A percentile compares a stretch with the other conserved stretches of the same genome.
These are phyloP conservation scores for Tautogolabrus adspersus DNA, from an alignment of 2,113 vertebrate species.

Conservation along the genomic window DNA sequence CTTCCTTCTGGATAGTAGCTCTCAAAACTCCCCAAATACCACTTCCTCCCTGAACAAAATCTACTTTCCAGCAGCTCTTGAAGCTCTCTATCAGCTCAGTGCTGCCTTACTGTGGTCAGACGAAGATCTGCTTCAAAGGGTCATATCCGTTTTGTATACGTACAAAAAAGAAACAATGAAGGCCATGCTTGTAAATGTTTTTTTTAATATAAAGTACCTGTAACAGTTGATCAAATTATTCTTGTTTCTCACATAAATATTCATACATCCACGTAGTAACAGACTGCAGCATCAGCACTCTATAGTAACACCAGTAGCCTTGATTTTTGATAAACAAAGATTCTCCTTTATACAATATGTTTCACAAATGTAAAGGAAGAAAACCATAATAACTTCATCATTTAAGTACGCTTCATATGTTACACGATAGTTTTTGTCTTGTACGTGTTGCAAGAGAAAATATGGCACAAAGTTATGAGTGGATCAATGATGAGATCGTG, in stretches of 20 bases:
- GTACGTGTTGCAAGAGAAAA: slow-evolving; percentile 71
- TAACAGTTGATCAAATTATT: slow-evolving; percentile 81
- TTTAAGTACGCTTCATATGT: slow-evolving; percentile 60
- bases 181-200: slow-evolving; percentile 75
- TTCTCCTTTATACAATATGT: slow-evolving; percentile 70
- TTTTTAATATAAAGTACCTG: slow-evolving; percentile 81
- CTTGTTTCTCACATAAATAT: slow-evolving; percentile 79
- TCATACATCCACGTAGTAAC: slow-evolving; percentile 80
- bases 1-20: neutral
- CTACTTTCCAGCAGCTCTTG: neutral
- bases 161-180: slow-evolving; percentile 6
- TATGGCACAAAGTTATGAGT: slow-evolving; percentile 75
- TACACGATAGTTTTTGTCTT: slow-evolving; percentile 66
- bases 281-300: slow-evolving; percentile 77
- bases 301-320: slow-evolving; percentile 71
- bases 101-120: slow-evolving; percentile 32
- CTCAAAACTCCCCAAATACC: neutral
- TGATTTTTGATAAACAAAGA: slow-evolving; percentile 74
- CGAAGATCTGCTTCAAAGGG: neutral
- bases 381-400: slow-evolving; percentile 50
- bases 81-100: neutral
- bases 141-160: neutral
- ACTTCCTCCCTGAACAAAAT: neutral
- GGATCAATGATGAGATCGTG: slow-evolving; percentile 39
- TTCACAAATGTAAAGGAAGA: slow-evolving; percentile 76